Conservation (phyloP, 1,140 invertebrate species). For the Micrasema longulum region DNA sequence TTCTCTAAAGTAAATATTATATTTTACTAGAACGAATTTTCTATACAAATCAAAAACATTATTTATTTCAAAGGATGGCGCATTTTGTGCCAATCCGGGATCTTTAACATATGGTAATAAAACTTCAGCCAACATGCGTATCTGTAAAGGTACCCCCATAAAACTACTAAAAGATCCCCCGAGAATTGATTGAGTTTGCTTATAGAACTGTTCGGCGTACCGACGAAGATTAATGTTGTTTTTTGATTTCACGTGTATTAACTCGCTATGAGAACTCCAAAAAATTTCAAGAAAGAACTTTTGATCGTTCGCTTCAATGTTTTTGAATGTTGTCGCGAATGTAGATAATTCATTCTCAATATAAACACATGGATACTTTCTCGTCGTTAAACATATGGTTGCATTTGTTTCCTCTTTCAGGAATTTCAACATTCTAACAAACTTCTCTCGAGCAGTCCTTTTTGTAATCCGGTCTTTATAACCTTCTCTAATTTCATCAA, state of each 20-base stretch:
- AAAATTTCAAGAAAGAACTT: neutral
- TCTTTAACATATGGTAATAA: too few relatives aligned
- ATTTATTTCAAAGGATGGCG: too few relatives aligned
- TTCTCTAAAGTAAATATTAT: conserved; percentile 8
- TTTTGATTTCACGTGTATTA: neutral
- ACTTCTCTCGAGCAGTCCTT: neutral
- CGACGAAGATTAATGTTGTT: too few relatives aligned
- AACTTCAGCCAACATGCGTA: conserved; percentile 16
- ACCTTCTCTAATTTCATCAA: conserved; percentile 14
- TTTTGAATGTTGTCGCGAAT: neutral
- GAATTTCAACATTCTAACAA: conserved; percentile 7
- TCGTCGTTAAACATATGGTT: neutral
- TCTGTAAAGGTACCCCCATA: conserved; percentile 7
- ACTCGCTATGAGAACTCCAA: neutral
- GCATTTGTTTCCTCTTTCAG: conserved; percentile 3
- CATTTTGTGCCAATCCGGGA: neutral
- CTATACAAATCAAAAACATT: neutral
- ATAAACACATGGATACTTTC: neutral
- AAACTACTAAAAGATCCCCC: neutral
- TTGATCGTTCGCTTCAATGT: neutral
- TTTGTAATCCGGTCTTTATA: neutral
- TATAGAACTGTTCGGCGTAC: too few relatives aligned
- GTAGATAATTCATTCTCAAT: conserved; percentile 4
- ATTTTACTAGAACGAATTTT: conserved; percentile 1
- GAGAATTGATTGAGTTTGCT: too few relatives aligned